Evolutionary conservation across 2,888 invertebrate genomes (phyloP).

Genomic region (Flabesymbios commensalis): DNA sequence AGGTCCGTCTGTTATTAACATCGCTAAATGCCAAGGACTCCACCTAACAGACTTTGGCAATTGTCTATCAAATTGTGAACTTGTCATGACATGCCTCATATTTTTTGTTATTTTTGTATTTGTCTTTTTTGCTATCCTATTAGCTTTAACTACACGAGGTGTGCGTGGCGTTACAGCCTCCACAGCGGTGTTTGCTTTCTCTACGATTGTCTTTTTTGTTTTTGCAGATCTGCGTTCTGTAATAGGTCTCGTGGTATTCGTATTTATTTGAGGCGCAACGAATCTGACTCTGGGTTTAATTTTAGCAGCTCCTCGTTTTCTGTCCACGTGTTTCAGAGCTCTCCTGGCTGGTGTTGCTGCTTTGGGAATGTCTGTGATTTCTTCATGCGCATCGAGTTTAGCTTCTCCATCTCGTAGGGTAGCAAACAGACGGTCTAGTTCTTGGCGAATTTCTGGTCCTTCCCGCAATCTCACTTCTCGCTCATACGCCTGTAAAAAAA

Average conservation of each 20-base stretch:
- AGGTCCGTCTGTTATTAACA: no score
- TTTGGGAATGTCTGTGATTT: no score
- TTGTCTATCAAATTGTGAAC: no score
- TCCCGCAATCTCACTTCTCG: background rate
- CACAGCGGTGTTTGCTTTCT: background rate
- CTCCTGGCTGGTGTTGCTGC: background rate
- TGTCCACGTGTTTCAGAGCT: background rate
- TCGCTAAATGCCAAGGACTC: no score
- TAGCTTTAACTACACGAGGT: no score
- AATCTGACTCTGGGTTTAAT: background rate
- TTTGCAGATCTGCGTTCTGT: background rate
- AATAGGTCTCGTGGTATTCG: background rate
- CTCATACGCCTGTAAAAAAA: background rate
- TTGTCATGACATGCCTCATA: no score
- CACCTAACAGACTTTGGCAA: no score
- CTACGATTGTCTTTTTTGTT: background rate
- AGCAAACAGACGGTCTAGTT: background rate
- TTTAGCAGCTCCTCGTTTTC: background rate
- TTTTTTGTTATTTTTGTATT: no score
- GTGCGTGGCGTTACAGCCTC: background rate
- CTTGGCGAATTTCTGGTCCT: background rate
- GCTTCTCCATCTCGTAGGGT: background rate
- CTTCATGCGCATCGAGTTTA: no score
- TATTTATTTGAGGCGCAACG: background rate
- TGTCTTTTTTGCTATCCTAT: no score